Evolutionary conservation across 2,888 invertebrate species (phyloP).

Genomic region (Agrochola circellaris): DNA sequence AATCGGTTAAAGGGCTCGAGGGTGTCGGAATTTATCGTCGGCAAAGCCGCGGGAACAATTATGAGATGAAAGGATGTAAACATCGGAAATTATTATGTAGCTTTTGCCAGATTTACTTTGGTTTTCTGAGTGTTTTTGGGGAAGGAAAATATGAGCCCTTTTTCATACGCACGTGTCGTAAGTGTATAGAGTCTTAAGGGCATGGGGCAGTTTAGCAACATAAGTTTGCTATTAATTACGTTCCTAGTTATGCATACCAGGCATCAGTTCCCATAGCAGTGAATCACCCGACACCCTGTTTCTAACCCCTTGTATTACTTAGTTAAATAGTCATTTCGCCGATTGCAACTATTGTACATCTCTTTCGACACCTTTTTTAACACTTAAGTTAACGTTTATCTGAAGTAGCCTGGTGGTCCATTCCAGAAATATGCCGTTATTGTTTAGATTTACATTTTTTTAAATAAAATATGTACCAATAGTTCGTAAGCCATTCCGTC

Average conservation of each 20-base stretch:
- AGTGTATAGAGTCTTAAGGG: neutral
- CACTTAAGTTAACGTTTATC: too few relatives aligned
- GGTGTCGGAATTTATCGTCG: conserved; percentile 47
- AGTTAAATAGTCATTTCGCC: too few relatives aligned
- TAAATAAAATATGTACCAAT: too few relatives aligned
- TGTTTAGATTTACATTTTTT: too few relatives aligned
- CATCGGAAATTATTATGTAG: conserved; percentile 44
- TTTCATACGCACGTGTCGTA: neutral
- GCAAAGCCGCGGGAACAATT: conserved; percentile 53
- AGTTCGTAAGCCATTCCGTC: too few relatives aligned
- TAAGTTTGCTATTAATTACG: neutral
- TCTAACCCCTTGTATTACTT: too few relatives aligned
- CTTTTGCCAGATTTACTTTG: conserved; percentile 18
- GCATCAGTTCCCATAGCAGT: too few relatives aligned
- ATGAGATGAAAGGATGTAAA: conserved; percentile 56
- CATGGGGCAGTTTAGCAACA: neutral
- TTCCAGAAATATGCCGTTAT: too few relatives aligned
- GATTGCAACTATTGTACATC: too few relatives aligned
- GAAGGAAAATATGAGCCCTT: neutral
- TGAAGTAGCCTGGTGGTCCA: too few relatives aligned
- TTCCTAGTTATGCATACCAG: neutral
- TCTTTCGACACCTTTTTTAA: too few relatives aligned
- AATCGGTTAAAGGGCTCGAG: conserved; percentile 51
- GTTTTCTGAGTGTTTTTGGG: neutral
- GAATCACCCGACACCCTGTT: too few relatives aligned